Evolutionary conservation across 2,888 invertebrate species (phyloP).

Genomic region (Cheilosia grossa): DNA sequence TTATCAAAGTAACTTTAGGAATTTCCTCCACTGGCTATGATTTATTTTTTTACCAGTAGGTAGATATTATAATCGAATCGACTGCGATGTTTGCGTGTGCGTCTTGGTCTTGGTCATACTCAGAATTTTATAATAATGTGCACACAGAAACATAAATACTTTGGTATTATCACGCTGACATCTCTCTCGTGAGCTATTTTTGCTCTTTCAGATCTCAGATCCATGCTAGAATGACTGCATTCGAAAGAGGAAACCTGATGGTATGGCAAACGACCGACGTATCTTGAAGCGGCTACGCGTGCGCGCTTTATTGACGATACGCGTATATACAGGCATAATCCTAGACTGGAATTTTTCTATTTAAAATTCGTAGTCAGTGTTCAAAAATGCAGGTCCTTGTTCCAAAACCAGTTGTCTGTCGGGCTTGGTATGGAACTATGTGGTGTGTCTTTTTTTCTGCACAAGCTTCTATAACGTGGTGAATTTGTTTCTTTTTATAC

Average conservation of each 20-base stretch:
- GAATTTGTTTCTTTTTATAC: constrained; percentile 28
- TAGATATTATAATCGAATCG: not conserved
- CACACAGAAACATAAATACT: constrained; percentile 61
- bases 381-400: constrained; percentile 71
- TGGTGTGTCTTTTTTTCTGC: constrained; percentile 29
- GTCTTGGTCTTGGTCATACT: constrained; percentile 29
- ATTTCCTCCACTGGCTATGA: constrained; percentile 65
- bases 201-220: constrained; percentile 37
- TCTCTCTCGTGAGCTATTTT: constrained; percentile 61
- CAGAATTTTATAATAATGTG: constrained; percentile 38
- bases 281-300: constrained; percentile 45
- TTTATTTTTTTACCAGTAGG: constrained; percentile 39
- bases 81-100: constrained; percentile 31
- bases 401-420: constrained; percentile 59
- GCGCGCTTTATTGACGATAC: constrained; percentile 50
- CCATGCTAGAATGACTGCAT: constrained; percentile 39
- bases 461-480: constrained; percentile 40
- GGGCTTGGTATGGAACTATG: constrained; percentile 42
- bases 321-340: constrained; percentile 43
- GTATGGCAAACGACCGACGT: constrained; percentile 8
- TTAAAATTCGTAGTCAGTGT: constrained; percentile 61
- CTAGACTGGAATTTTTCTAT: constrained; percentile 67
- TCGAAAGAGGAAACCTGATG: constrained; percentile 43
- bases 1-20: constrained; percentile 57
- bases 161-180: constrained; percentile 65